A percentile compares a stretch with the other conserved stretches of the same genome.
phyloP scores from a whole-genome alignment of 2,797 vertebrate species.

The Strix occidentalis region DNA sequence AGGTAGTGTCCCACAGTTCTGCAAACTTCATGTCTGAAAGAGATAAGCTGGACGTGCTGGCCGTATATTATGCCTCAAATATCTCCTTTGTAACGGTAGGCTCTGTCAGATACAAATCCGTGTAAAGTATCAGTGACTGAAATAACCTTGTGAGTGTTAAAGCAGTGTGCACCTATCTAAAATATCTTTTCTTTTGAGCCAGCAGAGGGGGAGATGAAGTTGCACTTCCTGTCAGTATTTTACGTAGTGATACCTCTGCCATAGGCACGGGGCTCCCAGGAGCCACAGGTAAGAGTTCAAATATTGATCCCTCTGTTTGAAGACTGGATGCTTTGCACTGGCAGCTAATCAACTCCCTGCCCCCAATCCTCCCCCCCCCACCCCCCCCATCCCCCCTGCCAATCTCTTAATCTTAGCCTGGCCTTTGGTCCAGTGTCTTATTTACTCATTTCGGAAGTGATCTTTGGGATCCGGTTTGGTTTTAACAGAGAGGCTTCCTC shows the following conservation, averaged over 20 bases:
- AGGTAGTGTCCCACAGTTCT: not conserved
- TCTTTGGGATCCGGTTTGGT: not conserved
- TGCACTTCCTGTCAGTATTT: not conserved
- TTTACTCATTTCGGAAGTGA: not conserved
- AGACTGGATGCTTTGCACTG: not conserved
- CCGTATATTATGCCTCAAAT: not conserved
- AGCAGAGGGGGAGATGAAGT: not conserved
- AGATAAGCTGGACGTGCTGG: not conserved
- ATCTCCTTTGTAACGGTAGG: not conserved
- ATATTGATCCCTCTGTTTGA: not conserved
- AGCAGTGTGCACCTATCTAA: not conserved
- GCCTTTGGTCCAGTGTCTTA: not conserved
- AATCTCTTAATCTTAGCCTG: not conserved
- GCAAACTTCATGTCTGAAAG: not conserved
- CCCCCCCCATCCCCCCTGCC: no score
- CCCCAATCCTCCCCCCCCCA: fast-evolving
- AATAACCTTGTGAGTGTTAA: not conserved
- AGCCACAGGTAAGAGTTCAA: not conserved
- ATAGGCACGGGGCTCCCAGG: fast-evolving
- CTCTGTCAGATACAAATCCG: not conserved
- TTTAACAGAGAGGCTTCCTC: not conserved
- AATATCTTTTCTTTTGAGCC: not conserved
- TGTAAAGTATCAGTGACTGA: not conserved
- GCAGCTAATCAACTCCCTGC: not conserved
- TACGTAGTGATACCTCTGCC: not conserved